These are phyloP conservation scores for Phylloscopus whistleri DNA, from an alignment of 2,113 vertebrate genomes.

Conservation along the genomic window DNA sequence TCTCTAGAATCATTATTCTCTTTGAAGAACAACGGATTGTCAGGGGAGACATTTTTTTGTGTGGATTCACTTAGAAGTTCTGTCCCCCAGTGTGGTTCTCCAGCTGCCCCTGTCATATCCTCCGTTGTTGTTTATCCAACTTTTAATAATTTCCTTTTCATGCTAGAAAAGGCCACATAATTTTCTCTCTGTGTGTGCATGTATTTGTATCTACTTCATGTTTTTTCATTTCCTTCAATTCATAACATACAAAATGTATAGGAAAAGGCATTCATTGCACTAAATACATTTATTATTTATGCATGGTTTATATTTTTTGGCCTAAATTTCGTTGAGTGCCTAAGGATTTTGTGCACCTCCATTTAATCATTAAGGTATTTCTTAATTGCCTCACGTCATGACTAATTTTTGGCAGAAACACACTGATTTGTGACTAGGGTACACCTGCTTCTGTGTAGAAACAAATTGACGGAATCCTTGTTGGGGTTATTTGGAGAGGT, in stretches of 20 bases:
- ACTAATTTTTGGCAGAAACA: background rate
- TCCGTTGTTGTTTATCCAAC: conserved; percentile 61
- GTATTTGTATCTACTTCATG: conserved; percentile 48
- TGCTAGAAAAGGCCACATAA: conserved; percentile 51
- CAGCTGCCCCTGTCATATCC: conserved; percentile 60
- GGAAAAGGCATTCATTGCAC: background rate
- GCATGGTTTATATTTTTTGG: background rate
- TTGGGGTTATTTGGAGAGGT: background rate
- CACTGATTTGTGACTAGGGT: background rate
- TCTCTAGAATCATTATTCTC: conserved; percentile 68
- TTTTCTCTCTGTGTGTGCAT: conserved; percentile 59
- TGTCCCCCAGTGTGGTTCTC: conserved; percentile 63
- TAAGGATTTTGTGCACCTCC: background rate
- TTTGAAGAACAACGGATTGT: conserved; percentile 67
- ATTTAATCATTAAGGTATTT: background rate
- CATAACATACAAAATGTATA: background rate
- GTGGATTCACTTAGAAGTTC: conserved; percentile 66
- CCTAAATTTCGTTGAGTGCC: background rate
- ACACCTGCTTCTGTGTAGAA: background rate
- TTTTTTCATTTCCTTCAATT: conserved; percentile 32
- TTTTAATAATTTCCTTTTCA: conserved; percentile 62
- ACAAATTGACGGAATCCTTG: background rate
- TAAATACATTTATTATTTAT: background rate
- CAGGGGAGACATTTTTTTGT: conserved; percentile 60
- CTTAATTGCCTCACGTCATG: background rate